Percentiles rank a stretch among this genome's conserved stretches.
These are phyloP conservation scores for Hyperoplus immaculatus DNA, from an alignment of 2,797 vertebrate genomes.

Conservation along the genomic window DNA sequence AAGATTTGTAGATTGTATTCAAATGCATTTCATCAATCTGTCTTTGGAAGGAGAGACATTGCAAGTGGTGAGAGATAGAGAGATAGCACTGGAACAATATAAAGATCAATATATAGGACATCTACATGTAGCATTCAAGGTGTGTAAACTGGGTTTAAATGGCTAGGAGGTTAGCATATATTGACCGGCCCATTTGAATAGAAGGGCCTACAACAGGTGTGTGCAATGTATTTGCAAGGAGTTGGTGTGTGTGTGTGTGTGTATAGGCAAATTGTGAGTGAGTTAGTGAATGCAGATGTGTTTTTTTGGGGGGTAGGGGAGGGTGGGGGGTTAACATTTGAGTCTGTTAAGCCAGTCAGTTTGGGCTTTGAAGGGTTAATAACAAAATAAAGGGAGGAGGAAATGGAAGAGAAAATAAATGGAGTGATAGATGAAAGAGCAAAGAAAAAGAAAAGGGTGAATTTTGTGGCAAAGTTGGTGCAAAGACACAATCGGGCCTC, in stretches of 20 bases:
- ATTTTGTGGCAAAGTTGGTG: constrained; percentile 68
- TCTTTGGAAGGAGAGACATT: constrained; percentile 70
- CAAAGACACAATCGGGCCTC: constrained; percentile 9
- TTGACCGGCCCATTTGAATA: constrained; percentile 12
- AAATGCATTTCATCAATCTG: constrained; percentile 79
- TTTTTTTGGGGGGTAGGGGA: constrained; percentile 20
- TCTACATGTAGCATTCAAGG: constrained; percentile 54
- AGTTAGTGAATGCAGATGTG: constrained; percentile 63
- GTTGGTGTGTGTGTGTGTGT: constrained; percentile 41
- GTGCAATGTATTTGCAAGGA: no score
- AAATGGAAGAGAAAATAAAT: constrained; percentile 63
- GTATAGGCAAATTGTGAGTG: constrained; percentile 25
- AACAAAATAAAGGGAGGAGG: constrained; percentile 49
- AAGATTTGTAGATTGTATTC: constrained; percentile 73
- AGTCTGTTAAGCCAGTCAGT: constrained; percentile 24
- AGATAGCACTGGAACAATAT: constrained; percentile 59
- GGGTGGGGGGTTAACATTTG: constrained; percentile 35
- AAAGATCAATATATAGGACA: constrained; percentile 53
- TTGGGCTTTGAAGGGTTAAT: constrained; percentile 47
- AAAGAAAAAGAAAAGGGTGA: constrained; percentile 45
- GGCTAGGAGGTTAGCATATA: not conserved
- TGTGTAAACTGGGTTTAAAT: constrained; percentile 27
- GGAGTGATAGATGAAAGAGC: constrained; percentile 50
- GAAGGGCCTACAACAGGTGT: no score
- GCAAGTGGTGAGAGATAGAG: constrained; percentile 70